phyloP scores from a whole-genome alignment of 1,140 invertebrate genomes.

The Eumaeus atala region DNA sequence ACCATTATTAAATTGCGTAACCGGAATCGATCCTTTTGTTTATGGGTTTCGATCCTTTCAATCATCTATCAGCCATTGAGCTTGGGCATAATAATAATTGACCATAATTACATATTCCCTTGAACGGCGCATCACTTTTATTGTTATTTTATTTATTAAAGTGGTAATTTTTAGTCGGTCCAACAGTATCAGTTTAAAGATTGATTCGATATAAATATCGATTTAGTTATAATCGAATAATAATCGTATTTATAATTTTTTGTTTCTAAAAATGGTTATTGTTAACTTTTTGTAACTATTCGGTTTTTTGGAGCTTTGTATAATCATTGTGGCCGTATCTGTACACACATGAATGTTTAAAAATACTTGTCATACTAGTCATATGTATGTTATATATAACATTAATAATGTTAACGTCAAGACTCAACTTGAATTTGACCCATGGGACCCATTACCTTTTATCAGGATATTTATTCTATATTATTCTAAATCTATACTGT shows the following conservation, averaged over 20 bases:
- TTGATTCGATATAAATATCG: conserved; percentile 70
- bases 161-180: conserved; percentile 67
- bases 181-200: conserved; percentile 67
- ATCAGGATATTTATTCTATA: no score
- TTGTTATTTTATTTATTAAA: conserved; percentile 75
- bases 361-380: no score
- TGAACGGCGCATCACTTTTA: conserved; percentile 68
- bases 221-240: conserved; percentile 65
- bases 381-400: no score
- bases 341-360: no score
- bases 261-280: conserved; percentile 30
- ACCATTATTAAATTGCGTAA: conserved; percentile 67
- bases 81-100: conserved; percentile 72
- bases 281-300: conserved; percentile 23
- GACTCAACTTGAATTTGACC: no score
- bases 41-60: conserved; percentile 71
- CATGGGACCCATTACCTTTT: no score
- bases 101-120: conserved; percentile 73
- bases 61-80: conserved; percentile 71
- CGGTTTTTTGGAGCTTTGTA: no score
- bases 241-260: conserved; percentile 21
- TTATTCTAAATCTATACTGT: no score
- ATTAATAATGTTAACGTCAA: no score
- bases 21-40: conserved; percentile 70
- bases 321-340: no score